phyloP scores from a whole-genome alignment of 2,113 vertebrate species.

The Calidris pygmaea region DNA sequence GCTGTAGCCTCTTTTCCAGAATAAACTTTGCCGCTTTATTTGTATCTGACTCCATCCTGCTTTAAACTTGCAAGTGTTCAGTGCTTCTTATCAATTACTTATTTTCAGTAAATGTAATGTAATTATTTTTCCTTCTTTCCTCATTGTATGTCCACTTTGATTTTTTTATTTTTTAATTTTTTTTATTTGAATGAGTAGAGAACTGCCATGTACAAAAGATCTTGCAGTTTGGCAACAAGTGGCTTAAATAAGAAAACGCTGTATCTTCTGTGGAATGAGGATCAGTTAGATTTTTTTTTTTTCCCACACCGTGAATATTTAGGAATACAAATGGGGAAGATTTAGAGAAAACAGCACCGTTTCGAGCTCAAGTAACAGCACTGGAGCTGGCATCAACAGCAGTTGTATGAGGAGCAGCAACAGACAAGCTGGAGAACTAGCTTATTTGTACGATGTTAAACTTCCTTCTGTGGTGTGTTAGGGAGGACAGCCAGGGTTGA shows the following conservation, averaged over 20 bases:
- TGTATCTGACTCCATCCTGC: not conserved
- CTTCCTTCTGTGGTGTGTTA: not conserved
- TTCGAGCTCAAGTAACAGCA: not conserved
- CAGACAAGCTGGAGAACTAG: not conserved
- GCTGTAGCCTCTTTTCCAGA: not conserved
- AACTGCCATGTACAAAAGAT: not conserved
- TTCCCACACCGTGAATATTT: not conserved
- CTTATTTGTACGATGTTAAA: accelerated
- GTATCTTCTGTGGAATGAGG: not conserved
- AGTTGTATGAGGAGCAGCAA: not conserved
- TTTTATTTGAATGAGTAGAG: not conserved
- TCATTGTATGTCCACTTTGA: accelerated
- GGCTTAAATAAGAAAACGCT: not conserved
- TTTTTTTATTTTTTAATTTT: not conserved
- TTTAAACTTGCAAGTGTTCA: not conserved
- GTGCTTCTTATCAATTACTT: not conserved
- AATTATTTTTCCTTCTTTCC: not conserved
- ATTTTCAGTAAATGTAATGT: not conserved
- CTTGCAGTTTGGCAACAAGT: not conserved
- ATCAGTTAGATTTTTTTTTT: no score
- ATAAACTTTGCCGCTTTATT: not conserved
- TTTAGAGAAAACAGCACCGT: not conserved
- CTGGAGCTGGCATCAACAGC: not conserved
- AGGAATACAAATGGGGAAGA: not conserved
- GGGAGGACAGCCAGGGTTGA: not conserved